Base-by-base conservation (phyloP, 2,888 invertebrate species). In the Nephrotoma appendiculata region DNA sequence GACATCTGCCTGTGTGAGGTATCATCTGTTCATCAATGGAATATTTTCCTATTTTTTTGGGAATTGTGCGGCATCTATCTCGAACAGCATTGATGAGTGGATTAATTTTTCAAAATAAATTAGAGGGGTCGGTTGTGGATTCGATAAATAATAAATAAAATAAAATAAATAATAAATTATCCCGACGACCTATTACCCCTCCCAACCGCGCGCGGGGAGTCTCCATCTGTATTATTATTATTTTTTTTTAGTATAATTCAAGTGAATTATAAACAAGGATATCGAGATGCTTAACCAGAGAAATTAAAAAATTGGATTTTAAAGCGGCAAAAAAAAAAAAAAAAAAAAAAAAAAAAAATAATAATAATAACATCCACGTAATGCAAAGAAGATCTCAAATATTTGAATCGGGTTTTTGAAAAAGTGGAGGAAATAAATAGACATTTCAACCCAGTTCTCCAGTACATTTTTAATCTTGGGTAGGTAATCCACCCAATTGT, bases 21-120 rank as follows among this genome's bases (percentile, higher is more conserved):
- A 89, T 89, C 88, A 89, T 90, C 86, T 89, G 89, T 85, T 89
- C 89, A 86, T 89, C 89, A 83, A 89, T 89, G 9, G 88, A 88
- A 86, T 89, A 89, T n/a, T 88, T 89, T 19, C 86, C 87, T 41
- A 88, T 87, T 48, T 87, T 86, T 52, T 89, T 86, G 0, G 87
- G 87, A 12, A 89, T 71, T 84, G 88, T 85, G 11, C 88, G 86
- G 87, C 89, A 89, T 44, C 89, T 86, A 41, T 88, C 88, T 86
- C 89, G 87, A 7, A 89, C 89, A 15, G 89, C 88, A 86, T 90
- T 89, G n/a, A 90, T 88, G 0, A 89, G 86, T 11, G 89, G 89
- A 86, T 89, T 89, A 12, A 89, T 88, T 86, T 88, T 88, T 88
- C 88, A 88, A 19, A 89, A 86, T 87, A 52, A 86, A 57, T 88